These are phyloP conservation scores for Taxidea taxus DNA, from an alignment of 2,113 vertebrate species.

Conservation along the genomic window DNA sequence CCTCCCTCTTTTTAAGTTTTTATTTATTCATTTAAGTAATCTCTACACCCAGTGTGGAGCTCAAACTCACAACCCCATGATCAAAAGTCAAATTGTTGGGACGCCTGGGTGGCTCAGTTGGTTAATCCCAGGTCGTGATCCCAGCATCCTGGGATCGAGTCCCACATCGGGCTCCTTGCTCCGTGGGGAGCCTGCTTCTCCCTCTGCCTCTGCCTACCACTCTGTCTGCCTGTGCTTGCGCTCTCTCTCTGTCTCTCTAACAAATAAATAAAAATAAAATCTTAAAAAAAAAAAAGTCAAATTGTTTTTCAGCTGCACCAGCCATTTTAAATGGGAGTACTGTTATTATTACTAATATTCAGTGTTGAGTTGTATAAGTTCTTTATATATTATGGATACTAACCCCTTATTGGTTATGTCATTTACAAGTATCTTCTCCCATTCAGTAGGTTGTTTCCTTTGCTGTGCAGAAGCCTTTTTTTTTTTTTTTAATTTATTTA, in stretches of 20 bases:
- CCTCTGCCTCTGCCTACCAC: too few relatives aligned
- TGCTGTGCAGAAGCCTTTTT: not conserved
- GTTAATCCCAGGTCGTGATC: too few relatives aligned
- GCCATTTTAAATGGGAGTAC: not conserved
- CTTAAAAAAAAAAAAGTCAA: too few relatives aligned
- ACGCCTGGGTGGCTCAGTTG: too few relatives aligned
- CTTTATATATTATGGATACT: not conserved
- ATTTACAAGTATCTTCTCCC: not conserved
- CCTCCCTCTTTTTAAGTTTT: not conserved
- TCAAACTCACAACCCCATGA: not conserved
- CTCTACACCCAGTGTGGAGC: not conserved
- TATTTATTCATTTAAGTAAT: not conserved
- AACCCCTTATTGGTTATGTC: not conserved
- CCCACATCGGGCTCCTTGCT: too few relatives aligned
- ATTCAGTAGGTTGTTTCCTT: not conserved
- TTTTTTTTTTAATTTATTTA: too few relatives aligned
- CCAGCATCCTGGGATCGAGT: too few relatives aligned
- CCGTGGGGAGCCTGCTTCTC: too few relatives aligned
- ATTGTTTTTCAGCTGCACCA: not conserved
- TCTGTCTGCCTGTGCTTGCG: too few relatives aligned
- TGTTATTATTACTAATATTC: not conserved
- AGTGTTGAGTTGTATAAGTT: not conserved
- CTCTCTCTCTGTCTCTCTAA: too few relatives aligned
- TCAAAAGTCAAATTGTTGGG: not conserved
- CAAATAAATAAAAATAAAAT: too few relatives aligned